These are phyloP conservation scores for Dipodomys merriami DNA, from an alignment of 2,113 vertebrate species.

Conservation along the genomic window DNA sequence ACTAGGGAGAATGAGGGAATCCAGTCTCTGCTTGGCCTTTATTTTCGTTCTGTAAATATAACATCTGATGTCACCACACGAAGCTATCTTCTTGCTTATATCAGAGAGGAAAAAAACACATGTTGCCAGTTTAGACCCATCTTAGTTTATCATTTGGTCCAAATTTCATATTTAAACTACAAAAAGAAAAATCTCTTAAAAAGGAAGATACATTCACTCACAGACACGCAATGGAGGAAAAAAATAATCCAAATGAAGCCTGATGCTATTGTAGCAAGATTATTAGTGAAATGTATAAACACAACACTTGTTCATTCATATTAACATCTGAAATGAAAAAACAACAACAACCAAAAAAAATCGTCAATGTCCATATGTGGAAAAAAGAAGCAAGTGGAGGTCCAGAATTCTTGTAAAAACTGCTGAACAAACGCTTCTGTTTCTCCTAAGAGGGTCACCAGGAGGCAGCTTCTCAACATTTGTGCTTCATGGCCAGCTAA, in stretches of 20 bases:
- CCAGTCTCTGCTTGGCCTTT: constrained; percentile 74
- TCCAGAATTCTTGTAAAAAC: constrained; percentile 81
- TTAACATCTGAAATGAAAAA: constrained; percentile 49
- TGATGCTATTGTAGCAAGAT: constrained; percentile 75
- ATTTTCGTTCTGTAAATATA: constrained; percentile 65
- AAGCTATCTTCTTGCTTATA: constrained; percentile 66
- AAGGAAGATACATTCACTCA: background rate
- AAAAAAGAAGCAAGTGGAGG: constrained; percentile 79
- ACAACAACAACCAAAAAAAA: background rate
- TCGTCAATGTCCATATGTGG: constrained; percentile 75
- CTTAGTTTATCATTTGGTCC: constrained; percentile 82
- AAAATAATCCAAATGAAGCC: constrained; percentile 66
- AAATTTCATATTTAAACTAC: constrained; percentile 68
- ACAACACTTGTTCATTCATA: constrained; percentile 74
- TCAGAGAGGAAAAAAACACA: constrained; percentile 23
- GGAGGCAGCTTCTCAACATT: constrained; percentile 91
- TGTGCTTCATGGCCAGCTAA: constrained; percentile 99
- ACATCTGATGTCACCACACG: constrained; percentile 63
- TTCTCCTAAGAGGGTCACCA: constrained; percentile 80
- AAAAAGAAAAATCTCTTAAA: background rate
- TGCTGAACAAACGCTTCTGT: constrained; percentile 79
- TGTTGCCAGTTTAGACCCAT: constrained; percentile 72
- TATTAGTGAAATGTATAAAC: constrained; percentile 81
- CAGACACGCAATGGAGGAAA: background rate
- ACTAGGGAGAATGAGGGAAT: constrained; percentile 66